Conservation (phyloP, 2,888 invertebrate species). For the Conistra vaccinii region DNA sequence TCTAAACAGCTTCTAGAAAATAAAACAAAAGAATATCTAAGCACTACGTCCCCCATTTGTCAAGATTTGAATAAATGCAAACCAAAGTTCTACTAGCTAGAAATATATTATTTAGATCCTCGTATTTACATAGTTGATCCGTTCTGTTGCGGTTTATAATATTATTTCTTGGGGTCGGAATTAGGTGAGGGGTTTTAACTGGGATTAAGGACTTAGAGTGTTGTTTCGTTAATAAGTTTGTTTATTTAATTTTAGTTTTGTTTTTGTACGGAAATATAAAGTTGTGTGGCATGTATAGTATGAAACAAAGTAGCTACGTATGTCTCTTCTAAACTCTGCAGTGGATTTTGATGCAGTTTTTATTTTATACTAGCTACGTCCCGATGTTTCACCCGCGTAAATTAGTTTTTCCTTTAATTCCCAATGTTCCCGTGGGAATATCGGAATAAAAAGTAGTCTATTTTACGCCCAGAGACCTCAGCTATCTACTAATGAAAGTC, state of each 20-base stretch:
- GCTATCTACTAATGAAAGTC: too few relatives aligned
- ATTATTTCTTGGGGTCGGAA: neutral
- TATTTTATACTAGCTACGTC: too few relatives aligned
- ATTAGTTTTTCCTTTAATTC: too few relatives aligned
- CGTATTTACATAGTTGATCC: constrained; percentile 33
- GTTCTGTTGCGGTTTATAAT: constrained; percentile 8
- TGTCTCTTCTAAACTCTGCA: too few relatives aligned
- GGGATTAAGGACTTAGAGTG: neutral
- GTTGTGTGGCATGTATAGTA: too few relatives aligned
- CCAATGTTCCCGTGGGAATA: too few relatives aligned
- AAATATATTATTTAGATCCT: constrained; percentile 32
- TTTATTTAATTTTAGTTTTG: neutral
- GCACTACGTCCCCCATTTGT: constrained; percentile 12
- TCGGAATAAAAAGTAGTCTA: too few relatives aligned
- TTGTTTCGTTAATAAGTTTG: constrained; percentile 1
- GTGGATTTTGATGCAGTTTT: too few relatives aligned
- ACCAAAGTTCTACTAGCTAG: neutral
- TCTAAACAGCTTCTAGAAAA: neutral
- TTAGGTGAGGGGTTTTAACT: neutral
- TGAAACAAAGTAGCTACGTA: too few relatives aligned
- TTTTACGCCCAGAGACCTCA: too few relatives aligned
- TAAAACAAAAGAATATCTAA: constrained; percentile 19
- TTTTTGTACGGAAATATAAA: too few relatives aligned
- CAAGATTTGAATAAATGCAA: constrained; percentile 24
- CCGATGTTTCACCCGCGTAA: too few relatives aligned